These are phyloP conservation scores for Bryconaethiops microstoma DNA, from an alignment of 2,797 vertebrate species.

Conservation along the genomic window DNA sequence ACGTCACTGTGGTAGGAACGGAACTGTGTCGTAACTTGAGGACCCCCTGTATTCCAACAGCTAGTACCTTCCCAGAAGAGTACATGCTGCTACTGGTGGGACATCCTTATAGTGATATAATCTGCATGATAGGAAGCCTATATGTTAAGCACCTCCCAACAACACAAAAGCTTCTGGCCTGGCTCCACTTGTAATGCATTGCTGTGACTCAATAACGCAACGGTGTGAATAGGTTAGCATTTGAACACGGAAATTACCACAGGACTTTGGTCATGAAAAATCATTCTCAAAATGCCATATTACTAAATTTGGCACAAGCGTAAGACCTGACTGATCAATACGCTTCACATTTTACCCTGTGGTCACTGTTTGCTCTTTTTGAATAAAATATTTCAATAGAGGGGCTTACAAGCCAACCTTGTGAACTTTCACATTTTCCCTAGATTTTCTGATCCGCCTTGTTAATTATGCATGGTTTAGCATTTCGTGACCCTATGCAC, in stretches of 20 bases:
- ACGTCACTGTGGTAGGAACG: no score
- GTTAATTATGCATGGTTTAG: conserved; percentile 46
- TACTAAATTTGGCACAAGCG: conserved; percentile 27
- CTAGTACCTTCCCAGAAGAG: background rate
- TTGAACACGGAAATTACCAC: conserved; percentile 23
- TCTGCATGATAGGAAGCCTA: background rate
- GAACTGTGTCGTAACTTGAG: no score
- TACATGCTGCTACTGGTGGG: background rate
- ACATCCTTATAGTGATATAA: background rate
- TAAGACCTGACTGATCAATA: conserved; percentile 40
- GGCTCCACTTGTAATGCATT: background rate
- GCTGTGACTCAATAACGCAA: background rate
- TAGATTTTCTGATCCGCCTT: conserved; percentile 41
- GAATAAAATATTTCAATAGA: conserved; percentile 42
- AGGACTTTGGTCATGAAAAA: conserved; percentile 17
- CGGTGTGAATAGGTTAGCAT: conserved; percentile 19
- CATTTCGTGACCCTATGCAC: conserved; percentile 28
- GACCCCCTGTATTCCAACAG: background rate
- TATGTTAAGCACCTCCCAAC: background rate
- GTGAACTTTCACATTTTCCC: conserved; percentile 49
- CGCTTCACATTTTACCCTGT: conserved; percentile 27
- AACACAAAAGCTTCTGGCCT: conserved; percentile 6
- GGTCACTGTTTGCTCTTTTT: conserved; percentile 39
- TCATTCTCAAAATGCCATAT: conserved; percentile 42
- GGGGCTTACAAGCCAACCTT: conserved; percentile 46